Evolutionary conservation across 1,140 invertebrate genomes (phyloP), one percentile per base, ranked within the genome.

Genomic region (Tachypleus tridentatus): DNA sequence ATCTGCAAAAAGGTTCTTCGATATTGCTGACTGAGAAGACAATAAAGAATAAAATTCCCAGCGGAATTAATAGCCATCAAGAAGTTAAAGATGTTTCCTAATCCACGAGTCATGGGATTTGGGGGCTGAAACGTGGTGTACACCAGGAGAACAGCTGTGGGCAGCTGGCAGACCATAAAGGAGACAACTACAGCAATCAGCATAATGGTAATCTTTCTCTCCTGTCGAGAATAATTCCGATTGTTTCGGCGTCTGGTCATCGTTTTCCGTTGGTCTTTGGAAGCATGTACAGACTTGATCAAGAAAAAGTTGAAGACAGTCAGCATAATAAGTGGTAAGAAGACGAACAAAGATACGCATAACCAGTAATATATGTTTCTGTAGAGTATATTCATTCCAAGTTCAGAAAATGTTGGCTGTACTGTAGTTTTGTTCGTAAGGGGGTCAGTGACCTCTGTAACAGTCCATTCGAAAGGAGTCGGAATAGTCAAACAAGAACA

Each of bases 41-140:
- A 88, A 74, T 90, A 90, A 51, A 90, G 77, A 61, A 90, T 78
- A 75, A 90, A 89, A 77, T 89, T 89, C 3, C 79, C 80, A 2
- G 79, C 77, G 3, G 87, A 83, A 76, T 89, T 89, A 51, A 88
- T 75, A 49, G 83, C 81, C 10, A 85, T 79, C 49, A 90, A 75
- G 49, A 88, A 78, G 75, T 90, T 89, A 74, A 83, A 86, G 48
- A 89, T 81, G 75, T 88, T 89, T 6, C 85, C 84, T 3, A 86
- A 74, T 54, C 81, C 83, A 65, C 71, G 71, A 0, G 80, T 71
- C 6, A 83, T 67, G 9, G 69, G 59, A 10, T 62, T 64, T 48
- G 67, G 52, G 52, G 75, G 74, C 71, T 81, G 79, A 58, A 83
- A 75, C 5, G 77, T 73, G 7, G 74, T 76, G 62, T 79, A 78